Base-by-base conservation (phyloP, 1,140 invertebrate species). In the Drosophila kurseongensis region DNA sequence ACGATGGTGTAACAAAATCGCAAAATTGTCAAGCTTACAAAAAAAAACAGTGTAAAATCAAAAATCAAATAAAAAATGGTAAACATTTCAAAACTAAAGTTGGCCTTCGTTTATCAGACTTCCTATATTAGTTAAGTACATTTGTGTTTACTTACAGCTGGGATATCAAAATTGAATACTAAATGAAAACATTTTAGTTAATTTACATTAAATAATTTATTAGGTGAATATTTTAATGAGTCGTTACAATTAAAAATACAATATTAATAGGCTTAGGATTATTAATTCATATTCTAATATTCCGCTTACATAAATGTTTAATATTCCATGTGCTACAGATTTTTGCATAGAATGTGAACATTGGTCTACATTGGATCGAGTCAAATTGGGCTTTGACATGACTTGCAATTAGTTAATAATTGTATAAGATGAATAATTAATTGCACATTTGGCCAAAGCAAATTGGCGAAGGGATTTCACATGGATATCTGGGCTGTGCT, bases 61-160 rank as follows among this genome's bases (percentile, higher is more conserved):
- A 83, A 88, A 83, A 88, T 75, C 68, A 77, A 88, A 88, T 83
- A 78, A 81, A 86, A 84, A 86, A 86, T 68, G 54, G 75, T 79
- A 83, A 86, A 82, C 42, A 78, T 84, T 77, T 57, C 40, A 77
- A 68, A 76, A 57, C 71, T 40, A 40, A 12, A 44, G 8, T 23
- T 23, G 23, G 23, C 23, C 23, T 23, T 23, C 1, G 23, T 23
- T 23, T 23, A 23, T 23, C 23, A 4, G 23, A 23, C 23, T 23
- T 23, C 23, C 23, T 4, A 2, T 23, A 23, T 23, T 23, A 23
- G 23, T 23, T 4, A 23, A 23, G 23, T 23, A 23, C 3, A 23
- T 23, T 23, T 23, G 23, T 23, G 23, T 23, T 23, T 23, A 23
- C 23, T 23, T 23, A 23, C 23, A 23, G 23, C 23, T 23, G 23